Percentiles rank a stretch among this genome's conserved stretches.
These are phyloP conservation scores for Aphidoletes aphidimyza DNA, from an alignment of 2,888 invertebrate genomes.

Conservation along the genomic window DNA sequence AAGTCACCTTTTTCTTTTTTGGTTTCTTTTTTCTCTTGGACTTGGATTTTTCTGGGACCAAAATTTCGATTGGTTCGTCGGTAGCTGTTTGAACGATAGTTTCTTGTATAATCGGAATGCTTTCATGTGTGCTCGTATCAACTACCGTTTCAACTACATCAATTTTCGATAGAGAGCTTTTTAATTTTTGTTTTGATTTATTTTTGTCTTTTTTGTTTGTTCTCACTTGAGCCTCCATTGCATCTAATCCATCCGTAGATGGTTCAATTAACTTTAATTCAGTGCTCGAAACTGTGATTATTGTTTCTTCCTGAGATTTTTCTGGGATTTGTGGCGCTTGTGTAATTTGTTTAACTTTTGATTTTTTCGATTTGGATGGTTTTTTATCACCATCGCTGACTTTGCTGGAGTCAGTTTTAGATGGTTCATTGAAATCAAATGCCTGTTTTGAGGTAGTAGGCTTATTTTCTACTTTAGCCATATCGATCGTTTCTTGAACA, in stretches of 20 bases:
- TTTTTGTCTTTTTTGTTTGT: too few species aligned
- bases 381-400: not conserved
- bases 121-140: too few species aligned
- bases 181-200: too few species aligned
- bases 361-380: not conserved
- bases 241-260: too few species aligned
- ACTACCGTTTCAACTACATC: too few species aligned
- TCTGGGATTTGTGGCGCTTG: not conserved
- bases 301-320: too few species aligned
- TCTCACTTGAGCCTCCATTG: too few species aligned
- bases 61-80: not conserved
- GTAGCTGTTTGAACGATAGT: not conserved
- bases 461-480: too few species aligned
- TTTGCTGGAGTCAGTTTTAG: not conserved
- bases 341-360: not conserved
- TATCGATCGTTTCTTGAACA: too few species aligned
- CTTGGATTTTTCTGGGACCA: not conserved
- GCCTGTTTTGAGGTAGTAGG: not conserved
- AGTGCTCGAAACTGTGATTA: too few species aligned
- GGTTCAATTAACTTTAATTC: too few species aligned
- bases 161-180: too few species aligned
- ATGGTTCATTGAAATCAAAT: not conserved
- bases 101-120: not conserved
- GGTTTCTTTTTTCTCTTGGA: constrained; percentile 13
- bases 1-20: not conserved